Evolutionary conservation across 2,888 invertebrate genomes (phyloP), one percentile per base, ranked within the genome.

Genomic region (Parapristionchus giblindavisi): DNA sequence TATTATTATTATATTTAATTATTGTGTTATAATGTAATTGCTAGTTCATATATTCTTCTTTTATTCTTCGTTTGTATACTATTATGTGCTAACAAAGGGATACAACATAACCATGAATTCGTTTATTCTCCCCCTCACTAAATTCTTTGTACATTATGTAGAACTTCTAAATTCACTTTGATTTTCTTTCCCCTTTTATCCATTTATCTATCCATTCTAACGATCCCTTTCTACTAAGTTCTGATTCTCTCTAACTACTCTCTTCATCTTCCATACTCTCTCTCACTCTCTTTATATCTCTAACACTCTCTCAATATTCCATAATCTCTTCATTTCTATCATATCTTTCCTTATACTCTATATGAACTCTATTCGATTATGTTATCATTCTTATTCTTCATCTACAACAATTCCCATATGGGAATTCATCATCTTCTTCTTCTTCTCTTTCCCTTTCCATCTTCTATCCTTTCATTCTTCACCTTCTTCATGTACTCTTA

Each of bases 191-290:
- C 43, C 29, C 27, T 29, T 65, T 65, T 43, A 8, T 40, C 61
- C 24, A n/a, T 29, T 0, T 38, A 32, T 29, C 27, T 68, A 17
- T 48, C 32, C 8, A 14, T 29, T 5, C 14, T 11, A 61, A 32
- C 34, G n/a, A n/a, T n/a, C n/a, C n/a, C n/a, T n/a, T n/a, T n/a
- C n/a, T n/a, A n/a, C n/a, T n/a, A n/a, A n/a, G n/a, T n/a, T n/a
- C n/a, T n/a, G n/a, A n/a, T n/a, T n/a, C n/a, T n/a, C n/a, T n/a
- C n/a, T n/a, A n/a, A n/a, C n/a, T n/a, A n/a, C 54, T n/a, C 52
- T 38, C 29, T 40, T 66, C 54, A 38, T 51, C 52, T 34, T 24
- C 8, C n/a, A 36, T 21, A 52, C n/a, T 27, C 48, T 68, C 68
- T 17, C 54, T 43, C 27, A 8, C 68, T 68, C 52, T n/a, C 24